These are phyloP conservation scores for Gobio gobio DNA, from an alignment of 2,113 vertebrate species.

Conservation along the genomic window DNA sequence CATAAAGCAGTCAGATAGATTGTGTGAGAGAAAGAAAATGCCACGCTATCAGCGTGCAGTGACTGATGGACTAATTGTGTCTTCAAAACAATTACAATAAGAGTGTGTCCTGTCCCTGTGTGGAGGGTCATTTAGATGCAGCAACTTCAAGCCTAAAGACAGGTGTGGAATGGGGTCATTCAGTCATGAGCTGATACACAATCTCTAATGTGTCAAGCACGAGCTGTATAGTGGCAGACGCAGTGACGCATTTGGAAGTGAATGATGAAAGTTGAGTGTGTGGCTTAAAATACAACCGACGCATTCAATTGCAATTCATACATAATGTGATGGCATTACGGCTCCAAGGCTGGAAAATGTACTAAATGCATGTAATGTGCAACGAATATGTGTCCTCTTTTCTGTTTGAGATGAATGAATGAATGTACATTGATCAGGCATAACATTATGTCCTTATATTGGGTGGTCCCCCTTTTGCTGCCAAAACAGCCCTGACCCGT, in stretches of 20 bases:
- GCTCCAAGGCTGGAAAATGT: background rate
- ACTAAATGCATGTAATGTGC: background rate
- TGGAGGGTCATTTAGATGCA: background rate
- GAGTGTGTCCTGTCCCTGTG: background rate
- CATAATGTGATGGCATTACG: background rate
- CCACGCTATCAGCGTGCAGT: background rate
- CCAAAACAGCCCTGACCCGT: no score
- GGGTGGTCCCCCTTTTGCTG: no score
- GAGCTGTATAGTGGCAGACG: background rate
- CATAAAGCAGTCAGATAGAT: background rate
- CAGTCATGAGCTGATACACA: background rate
- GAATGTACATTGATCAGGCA: background rate
- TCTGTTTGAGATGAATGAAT: background rate
- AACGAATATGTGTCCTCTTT: background rate
- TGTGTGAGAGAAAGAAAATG: background rate
- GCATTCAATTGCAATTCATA: background rate
- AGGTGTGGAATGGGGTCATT: constrained; percentile 36
- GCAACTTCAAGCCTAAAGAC: background rate
- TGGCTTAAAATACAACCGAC: background rate
- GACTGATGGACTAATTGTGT: constrained; percentile 18
- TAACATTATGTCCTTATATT: no score
- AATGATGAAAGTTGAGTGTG: constrained; percentile 7
- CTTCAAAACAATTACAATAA: background rate
- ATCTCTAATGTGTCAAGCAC: constrained; percentile 16
- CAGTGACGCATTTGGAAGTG: constrained; percentile 4